Percentiles rank a stretch among this genome's conserved stretches.
Conservation (phyloP, 1,140 invertebrate genomes). For the Caenorhabditis tropicalis region DNA sequence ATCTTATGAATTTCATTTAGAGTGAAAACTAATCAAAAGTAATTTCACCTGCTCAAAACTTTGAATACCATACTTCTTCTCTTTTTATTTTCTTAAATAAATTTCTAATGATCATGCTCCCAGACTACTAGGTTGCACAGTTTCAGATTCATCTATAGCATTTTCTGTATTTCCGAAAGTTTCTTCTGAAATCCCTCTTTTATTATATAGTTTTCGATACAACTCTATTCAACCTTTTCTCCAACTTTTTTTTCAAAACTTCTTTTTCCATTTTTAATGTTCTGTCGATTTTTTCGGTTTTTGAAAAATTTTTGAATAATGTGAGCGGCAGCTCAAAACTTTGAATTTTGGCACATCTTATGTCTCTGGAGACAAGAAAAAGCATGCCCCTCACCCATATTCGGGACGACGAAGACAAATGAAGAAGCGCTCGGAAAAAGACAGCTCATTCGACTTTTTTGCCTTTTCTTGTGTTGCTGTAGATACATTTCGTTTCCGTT, state of each 20-base stretch:
- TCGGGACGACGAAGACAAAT: slow-evolving; percentile 35
- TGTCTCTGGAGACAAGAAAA: slow-evolving; percentile 22
- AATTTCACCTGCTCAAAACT: no score
- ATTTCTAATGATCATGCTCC: no score
- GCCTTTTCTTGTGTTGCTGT: background rate
- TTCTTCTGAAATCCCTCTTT: no score
- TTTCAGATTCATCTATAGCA: no score
- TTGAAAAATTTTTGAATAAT: slow-evolving; percentile 31
- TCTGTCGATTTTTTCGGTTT: background rate
- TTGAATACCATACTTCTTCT: no score
- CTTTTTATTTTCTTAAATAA: no score
- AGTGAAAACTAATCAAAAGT: no score
- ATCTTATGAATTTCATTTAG: no score
- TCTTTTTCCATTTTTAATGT: background rate
- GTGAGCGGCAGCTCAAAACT: slow-evolving; percentile 7
- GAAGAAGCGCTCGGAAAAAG: slow-evolving; percentile 17
- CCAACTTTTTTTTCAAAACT: background rate
- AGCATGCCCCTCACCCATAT: slow-evolving; percentile 9
- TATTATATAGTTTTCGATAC: no score
- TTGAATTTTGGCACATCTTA: slow-evolving; percentile 42
- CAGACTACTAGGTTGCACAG: no score
- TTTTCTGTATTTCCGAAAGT: no score
- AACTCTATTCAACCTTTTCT: no score
- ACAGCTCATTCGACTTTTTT: background rate
- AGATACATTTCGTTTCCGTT: slow-evolving; percentile 8